Percentiles rank a stretch among this genome's conserved stretches.
phyloP scores from a whole-genome alignment of 2,113 vertebrate genomes.

The Morone chrysops region DNA sequence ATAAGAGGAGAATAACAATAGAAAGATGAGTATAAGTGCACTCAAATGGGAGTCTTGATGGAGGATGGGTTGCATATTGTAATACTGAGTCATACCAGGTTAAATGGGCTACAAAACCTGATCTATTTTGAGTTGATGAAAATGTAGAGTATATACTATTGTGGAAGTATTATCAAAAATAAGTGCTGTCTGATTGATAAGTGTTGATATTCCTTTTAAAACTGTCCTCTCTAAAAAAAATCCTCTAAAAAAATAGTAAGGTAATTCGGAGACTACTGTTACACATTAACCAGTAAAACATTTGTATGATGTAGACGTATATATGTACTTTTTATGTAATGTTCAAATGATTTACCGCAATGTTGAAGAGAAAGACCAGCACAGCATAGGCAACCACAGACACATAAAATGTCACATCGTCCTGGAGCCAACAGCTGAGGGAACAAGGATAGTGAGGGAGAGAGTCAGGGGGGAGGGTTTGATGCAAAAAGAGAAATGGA shows the following conservation, averaged over 20 bases:
- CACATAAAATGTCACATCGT: constrained; percentile 86
- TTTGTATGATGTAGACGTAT: no score
- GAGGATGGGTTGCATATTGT: not conserved
- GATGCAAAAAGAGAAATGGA: not conserved
- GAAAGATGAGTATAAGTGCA: not conserved
- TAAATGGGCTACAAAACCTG: not conserved
- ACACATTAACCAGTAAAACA: not conserved
- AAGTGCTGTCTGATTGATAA: not conserved
- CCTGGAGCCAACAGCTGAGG: constrained; percentile 91
- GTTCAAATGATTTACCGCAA: constrained; percentile 65
- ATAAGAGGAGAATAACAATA: not conserved
- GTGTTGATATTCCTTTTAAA: not conserved
- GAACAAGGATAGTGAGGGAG: not conserved
- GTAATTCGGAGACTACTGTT: not conserved
- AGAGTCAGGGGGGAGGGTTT: not conserved
- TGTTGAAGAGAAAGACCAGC: constrained; percentile 87
- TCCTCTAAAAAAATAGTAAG: not conserved
- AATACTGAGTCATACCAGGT: not conserved
- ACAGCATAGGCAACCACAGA: constrained; percentile 89
- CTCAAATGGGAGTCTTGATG: not conserved
- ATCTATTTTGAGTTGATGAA: not conserved
- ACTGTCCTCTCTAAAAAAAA: not conserved
- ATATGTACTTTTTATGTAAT: not conserved
- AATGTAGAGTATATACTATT: not conserved
- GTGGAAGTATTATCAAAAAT: not conserved